Evolutionary conservation across 2,797 vertebrate species (phyloP), one percentile per base, ranked within the genome.

Genomic region (Gobio occitaniae): DNA sequence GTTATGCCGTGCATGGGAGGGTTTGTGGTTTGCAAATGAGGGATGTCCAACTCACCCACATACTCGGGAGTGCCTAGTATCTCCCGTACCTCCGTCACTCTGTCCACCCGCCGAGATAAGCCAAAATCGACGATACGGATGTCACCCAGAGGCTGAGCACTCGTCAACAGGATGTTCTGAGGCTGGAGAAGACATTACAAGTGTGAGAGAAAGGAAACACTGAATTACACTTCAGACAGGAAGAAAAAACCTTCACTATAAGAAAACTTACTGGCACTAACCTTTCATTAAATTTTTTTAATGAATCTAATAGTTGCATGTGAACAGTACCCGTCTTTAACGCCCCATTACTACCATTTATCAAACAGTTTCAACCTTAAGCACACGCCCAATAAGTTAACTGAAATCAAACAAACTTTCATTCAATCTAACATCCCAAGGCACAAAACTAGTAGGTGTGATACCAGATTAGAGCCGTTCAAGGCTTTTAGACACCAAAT

Each of bases 101-200:
- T 93, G 90, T 96, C 95, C 91, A 97, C 93, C 54, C 89, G 89
- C 52, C 96, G 93, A 66, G 96, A 97, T 82, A 97, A 90, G 71
- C 96, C 96, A 77, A 97, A 96, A 92, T 97, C 96, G 75, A 96
- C 96, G 1, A 97, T 97, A 3, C 96, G 94, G 85, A 97, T 96
- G 89, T 96, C 95, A 1, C 96, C 96, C 29, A 96, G 88, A 2
- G 96, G 96, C 52, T 89, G 93, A 87, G 93, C 92, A 25, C 95
- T 93, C 47, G 96, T 97, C 89, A 97, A 90, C 89, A 97, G 88
- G 86, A 97, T 91, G 89, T 97, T 97, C 93, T 97, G 96, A 50
- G 96, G 96, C 96, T 97, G 92, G 32, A 87, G 48, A 68, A 61
- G 77, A 77, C 47, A 52, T 71, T 15, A 61, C 13, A 2, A 61